These are phyloP conservation scores for Ephestia elutella DNA, from an alignment of 1,140 invertebrate genomes.

Conservation along the genomic window DNA sequence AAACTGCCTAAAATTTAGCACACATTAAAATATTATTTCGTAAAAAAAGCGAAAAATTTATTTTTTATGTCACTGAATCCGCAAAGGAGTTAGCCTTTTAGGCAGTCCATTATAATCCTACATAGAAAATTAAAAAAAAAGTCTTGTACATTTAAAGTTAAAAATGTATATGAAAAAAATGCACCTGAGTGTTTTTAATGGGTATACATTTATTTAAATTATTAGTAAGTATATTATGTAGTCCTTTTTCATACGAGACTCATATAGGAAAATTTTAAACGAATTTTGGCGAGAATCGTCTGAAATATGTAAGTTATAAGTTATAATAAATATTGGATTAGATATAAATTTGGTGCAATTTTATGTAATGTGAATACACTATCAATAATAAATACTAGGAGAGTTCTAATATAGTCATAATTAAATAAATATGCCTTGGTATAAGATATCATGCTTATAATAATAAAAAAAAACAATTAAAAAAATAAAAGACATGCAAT, in stretches of 20 bases:
- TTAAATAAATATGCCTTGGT: too few relatives aligned
- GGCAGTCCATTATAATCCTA: not conserved
- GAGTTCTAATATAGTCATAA: too few relatives aligned
- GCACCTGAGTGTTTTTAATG: not conserved
- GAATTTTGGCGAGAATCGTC: not conserved
- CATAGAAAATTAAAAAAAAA: not conserved
- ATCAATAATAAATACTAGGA: too few relatives aligned
- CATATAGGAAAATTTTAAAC: not conserved
- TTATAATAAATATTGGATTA: not conserved
- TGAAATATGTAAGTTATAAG: not conserved
- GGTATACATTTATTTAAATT: constrained; percentile 1
- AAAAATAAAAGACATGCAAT: not conserved
- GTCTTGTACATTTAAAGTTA: constrained; percentile 1
- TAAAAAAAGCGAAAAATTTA: not conserved
- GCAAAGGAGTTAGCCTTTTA: not conserved
- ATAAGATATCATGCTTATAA: not conserved
- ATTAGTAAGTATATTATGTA: not conserved
- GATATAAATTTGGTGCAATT: too few relatives aligned
- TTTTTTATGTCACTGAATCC: not conserved
- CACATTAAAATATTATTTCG: not conserved
- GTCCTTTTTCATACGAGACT: not conserved
- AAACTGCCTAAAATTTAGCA: not conserved
- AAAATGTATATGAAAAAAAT: constrained; percentile 2
- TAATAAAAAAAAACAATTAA: not conserved
- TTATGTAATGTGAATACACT: too few relatives aligned